Evolutionary conservation across 1,140 invertebrate species (phyloP).

Genomic region (Pachyrhynchus sulphureomaculatus): DNA sequence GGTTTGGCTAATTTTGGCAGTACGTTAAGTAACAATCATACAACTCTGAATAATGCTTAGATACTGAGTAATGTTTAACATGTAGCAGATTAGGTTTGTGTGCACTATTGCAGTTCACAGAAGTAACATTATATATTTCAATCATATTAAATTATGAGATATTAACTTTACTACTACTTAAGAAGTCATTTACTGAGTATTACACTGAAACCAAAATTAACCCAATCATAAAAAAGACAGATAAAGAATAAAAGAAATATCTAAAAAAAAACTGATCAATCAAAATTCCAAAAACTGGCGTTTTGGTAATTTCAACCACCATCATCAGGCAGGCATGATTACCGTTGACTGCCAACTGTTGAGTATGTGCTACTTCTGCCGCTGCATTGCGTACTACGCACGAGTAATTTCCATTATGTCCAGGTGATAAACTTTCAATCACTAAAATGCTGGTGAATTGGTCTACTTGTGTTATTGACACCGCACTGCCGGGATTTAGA

Average conservation of each 20-base stretch:
- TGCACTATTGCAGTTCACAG: too few relatives aligned
- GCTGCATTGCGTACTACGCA: constrained; percentile 72
- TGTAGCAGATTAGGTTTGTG: too few relatives aligned
- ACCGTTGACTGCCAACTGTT: constrained; percentile 79
- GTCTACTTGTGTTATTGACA: constrained; percentile 71
- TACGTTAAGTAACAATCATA: too few relatives aligned
- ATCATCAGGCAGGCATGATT: constrained; percentile 53
- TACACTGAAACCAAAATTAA: constrained; percentile 2
- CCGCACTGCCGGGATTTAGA: constrained; percentile 61
- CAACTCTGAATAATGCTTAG: too few relatives aligned
- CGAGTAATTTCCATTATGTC: constrained; percentile 77
- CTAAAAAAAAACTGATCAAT: constrained; percentile 27
- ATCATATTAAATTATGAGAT: too few relatives aligned
- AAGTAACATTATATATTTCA: not conserved
- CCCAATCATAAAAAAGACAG: constrained; percentile 58
- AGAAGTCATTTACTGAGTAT: too few relatives aligned
- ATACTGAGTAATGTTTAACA: too few relatives aligned
- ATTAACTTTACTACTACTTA: too few relatives aligned
- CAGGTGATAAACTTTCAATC: constrained; percentile 73
- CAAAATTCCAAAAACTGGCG: constrained; percentile 22
- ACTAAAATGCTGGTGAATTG: constrained; percentile 77
- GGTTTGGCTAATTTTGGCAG: not conserved
- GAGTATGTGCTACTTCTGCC: constrained; percentile 70
- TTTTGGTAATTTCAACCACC: constrained; percentile 35
- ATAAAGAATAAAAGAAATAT: constrained; percentile 52